Evolutionary conservation across 2,113 vertebrate genomes (phyloP).

Genomic region (Acanthisitta chloris): DNA sequence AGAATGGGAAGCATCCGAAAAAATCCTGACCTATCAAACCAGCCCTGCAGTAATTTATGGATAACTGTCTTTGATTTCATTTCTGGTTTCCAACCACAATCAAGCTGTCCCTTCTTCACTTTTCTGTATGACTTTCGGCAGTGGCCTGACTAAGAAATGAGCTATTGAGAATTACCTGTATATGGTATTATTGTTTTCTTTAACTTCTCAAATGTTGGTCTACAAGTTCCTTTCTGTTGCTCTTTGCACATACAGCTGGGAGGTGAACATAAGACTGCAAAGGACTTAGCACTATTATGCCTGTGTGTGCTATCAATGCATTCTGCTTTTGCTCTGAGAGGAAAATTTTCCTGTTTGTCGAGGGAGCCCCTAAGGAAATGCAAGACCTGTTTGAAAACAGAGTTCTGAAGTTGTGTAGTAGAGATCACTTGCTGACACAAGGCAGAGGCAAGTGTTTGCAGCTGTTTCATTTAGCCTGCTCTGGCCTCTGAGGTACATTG

Average conservation of each 20-base stretch:
- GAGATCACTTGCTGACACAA: neutral
- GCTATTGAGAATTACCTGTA: neutral
- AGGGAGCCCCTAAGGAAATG: neutral
- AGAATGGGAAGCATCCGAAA: neutral
- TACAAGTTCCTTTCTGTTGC: neutral
- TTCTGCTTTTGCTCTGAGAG: neutral
- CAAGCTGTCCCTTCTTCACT: neutral
- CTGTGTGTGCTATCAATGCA: neutral
- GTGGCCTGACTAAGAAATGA: neutral
- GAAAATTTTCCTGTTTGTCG: neutral
- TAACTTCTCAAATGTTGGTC: neutral
- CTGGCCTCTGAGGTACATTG: neutral
- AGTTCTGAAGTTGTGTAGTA: neutral
- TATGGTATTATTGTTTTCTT: neutral
- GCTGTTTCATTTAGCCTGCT: neutral
- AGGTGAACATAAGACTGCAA: neutral
- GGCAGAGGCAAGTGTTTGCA: neutral
- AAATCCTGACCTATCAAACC: neutral
- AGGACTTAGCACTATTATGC: neutral
- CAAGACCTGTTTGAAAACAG: neutral
- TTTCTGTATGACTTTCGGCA: neutral
- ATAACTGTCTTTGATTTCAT: neutral
- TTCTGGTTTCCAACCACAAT: neutral
- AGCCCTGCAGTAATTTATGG: neutral
- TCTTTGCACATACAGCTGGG: neutral